Conservation (phyloP, 1,140 invertebrate genomes). For the Calliphora vicina region DNA sequence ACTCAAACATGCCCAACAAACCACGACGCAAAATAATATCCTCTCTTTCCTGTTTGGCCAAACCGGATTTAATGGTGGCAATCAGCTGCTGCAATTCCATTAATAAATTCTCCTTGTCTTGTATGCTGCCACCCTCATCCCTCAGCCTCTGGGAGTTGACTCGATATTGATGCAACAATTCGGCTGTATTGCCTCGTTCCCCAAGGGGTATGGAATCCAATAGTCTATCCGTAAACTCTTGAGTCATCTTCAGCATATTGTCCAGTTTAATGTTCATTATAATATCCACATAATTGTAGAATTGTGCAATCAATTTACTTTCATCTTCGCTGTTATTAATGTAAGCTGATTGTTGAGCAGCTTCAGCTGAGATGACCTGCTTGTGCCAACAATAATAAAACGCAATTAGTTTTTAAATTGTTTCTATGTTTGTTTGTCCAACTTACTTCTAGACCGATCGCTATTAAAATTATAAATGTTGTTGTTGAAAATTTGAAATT, state of each 20-base stretch:
- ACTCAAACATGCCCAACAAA: constrained; percentile 20
- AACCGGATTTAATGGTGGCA: background rate
- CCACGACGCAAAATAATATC: constrained; percentile 23
- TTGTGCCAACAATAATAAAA: background rate
- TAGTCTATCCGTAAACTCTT: background rate
- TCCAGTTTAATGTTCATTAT: constrained; percentile 20
- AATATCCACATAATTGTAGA: constrained; percentile 25
- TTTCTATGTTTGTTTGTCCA: background rate
- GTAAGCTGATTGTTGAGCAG: background rate
- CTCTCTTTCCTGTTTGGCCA: constrained; percentile 20
- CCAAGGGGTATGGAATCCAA: background rate
- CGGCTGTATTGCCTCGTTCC: constrained; percentile 24
- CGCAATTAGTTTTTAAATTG: background rate
- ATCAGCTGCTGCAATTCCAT: constrained; percentile 29
- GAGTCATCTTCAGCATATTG: constrained; percentile 26
- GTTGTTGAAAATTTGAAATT: background rate
- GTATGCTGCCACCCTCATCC: background rate
- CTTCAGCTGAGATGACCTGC: background rate
- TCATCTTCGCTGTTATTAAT: background rate
- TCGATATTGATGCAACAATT: background rate
- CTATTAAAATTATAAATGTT: background rate
- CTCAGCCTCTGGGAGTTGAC: background rate
- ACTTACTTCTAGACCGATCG: background rate
- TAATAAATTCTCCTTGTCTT: background rate
- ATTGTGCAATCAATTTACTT: background rate